These are phyloP conservation scores for Sinodicranocentrus sp. DNA, from an alignment of 2,888 invertebrate genomes.

Conservation along the genomic window DNA sequence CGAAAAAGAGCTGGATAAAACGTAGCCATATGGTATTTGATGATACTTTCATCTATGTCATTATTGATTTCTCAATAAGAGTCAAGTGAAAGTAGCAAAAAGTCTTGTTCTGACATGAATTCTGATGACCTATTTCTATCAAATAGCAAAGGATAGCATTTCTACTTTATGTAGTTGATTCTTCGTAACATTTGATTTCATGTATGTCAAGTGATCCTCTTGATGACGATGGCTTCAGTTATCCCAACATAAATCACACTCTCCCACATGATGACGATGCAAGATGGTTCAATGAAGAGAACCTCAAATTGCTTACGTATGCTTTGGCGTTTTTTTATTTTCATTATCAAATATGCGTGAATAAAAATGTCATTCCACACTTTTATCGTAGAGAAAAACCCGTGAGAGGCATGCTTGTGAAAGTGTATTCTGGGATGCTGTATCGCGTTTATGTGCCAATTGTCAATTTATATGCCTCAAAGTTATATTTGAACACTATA, in stretches of 20 bases:
- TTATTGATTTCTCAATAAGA: constrained; percentile 33
- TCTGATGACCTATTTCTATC: constrained; percentile 8
- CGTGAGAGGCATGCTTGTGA: no score
- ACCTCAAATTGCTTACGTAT: constrained; percentile 47
- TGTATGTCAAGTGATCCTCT: no score
- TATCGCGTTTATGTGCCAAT: no score
- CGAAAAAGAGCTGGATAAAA: no score
- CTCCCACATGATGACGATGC: constrained; percentile 8
- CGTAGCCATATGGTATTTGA: not conserved
- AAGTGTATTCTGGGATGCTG: no score
- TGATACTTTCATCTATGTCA: constrained; percentile 7
- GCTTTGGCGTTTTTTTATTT: not conserved
- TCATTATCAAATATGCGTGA: constrained; percentile 23
- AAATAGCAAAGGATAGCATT: no score
- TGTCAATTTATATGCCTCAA: no score
- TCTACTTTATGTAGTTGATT: not conserved
- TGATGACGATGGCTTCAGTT: not conserved
- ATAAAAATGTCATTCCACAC: constrained; percentile 21
- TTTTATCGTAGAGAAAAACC: no score
- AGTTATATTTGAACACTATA: no score
- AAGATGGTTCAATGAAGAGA: constrained; percentile 25
- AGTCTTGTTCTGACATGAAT: not conserved
- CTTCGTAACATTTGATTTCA: constrained; percentile 1
- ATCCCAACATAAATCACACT: constrained; percentile 18
- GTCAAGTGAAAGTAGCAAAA: constrained; percentile 26